Evolutionary conservation across 1,140 invertebrate species (phyloP), one percentile per base, ranked within the genome.

Genomic region (Proctacanthus coquilletti): DNA sequence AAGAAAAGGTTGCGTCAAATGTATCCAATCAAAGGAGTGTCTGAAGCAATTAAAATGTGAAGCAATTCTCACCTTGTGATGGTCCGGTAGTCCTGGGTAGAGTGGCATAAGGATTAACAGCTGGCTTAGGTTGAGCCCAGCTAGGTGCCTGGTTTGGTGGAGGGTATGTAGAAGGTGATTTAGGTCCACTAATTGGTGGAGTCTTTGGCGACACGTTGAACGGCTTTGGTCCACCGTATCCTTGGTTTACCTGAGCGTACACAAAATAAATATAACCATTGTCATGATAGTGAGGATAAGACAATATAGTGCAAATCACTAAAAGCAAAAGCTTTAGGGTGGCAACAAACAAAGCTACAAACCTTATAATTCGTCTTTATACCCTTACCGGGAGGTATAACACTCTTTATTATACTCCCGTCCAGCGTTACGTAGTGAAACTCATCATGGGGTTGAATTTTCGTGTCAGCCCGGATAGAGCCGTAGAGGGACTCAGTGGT

Each of bases 1-100:
- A n/a, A n/a, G n/a, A n/a, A n/a, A n/a, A n/a, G n/a, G n/a, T n/a
- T n/a, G n/a, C n/a, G n/a, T n/a, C n/a, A n/a, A n/a, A n/a, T n/a
- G n/a, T n/a, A n/a, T n/a, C n/a, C n/a, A n/a, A n/a, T n/a, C n/a
- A n/a, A n/a, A n/a, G n/a, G n/a, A n/a, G n/a, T n/a, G n/a, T n/a
- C n/a, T n/a, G n/a, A n/a, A n/a, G n/a, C n/a, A n/a, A n/a, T n/a
- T n/a, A n/a, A n/a, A n/a, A n/a, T n/a, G n/a, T n/a, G n/a, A n/a
- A n/a, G n/a, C n/a, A n/a, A 31, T 38, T 43, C 55, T 58, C 55
- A 58, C 55, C 55, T 58, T 58, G 55, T 48, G 52, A 52, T 34
- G 51, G 51, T 34, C 45, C 51, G 41, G 53, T 58, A 39, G 44
- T 45, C 36, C 55, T 46, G 11, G 55, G 55, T 50, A 58, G 40